Conservation (phyloP, 2,797 vertebrate genomes). For the Anguilla pacifica region DNA sequence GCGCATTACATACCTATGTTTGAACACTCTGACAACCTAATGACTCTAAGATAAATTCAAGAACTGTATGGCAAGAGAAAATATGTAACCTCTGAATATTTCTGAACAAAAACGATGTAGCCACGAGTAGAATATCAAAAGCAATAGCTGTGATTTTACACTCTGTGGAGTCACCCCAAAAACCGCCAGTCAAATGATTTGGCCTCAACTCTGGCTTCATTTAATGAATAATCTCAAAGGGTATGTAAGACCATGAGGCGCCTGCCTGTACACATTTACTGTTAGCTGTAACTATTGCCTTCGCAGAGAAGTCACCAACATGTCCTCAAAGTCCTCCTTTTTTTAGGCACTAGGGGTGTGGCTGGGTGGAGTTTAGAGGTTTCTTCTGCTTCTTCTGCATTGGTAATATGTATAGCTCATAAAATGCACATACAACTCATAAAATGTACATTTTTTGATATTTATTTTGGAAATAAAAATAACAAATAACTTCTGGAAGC, state of each 20-base stretch:
- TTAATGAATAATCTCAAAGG: not conserved
- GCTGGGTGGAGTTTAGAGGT: not conserved
- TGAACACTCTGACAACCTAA: not conserved
- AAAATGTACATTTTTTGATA: not conserved
- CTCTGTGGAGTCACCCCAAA: not conserved
- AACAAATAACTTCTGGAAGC: not conserved
- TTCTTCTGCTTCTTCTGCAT: not conserved
- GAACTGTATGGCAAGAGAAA: not conserved
- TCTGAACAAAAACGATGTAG: not conserved
- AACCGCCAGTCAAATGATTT: not conserved
- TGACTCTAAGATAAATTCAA: not conserved
- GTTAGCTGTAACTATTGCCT: not conserved
- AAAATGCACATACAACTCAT: not conserved
- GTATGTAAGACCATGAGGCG: not conserved
- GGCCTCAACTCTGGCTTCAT: not conserved
- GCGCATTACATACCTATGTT: not conserved
- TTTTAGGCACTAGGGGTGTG: not conserved
- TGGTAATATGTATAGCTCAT: not conserved
- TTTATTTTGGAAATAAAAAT: not conserved
- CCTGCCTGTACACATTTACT: not conserved
- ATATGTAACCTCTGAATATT: constrained; percentile 4
- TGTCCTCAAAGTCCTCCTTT: not conserved
- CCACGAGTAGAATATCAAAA: not conserved
- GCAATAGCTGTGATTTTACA: not conserved
- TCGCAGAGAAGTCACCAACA: not conserved